Evolutionary conservation across 2,888 invertebrate genomes (phyloP), one percentile per base, ranked within the genome.

Genomic region (Dynastes maya): DNA sequence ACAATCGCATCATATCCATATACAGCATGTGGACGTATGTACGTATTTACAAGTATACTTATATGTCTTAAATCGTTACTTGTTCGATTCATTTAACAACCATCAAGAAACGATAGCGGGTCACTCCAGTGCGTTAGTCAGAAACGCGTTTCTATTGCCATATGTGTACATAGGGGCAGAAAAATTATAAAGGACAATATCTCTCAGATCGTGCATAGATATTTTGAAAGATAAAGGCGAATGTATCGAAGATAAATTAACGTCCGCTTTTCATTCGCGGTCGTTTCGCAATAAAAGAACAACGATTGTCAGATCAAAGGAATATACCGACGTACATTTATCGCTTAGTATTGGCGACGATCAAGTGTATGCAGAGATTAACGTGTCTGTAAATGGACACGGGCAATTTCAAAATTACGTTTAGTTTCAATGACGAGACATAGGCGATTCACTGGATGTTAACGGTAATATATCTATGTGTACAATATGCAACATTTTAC

Each of bases 251-350:
- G 55, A 32, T 51, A 29, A n/a, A 74, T 45, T 45, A 22, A 74
- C 32, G 71, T 16, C 71, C 37, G 55, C 58, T 37, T 71, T 58
- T 55, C 71, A 58, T 74, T 61, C 40, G 45, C 45, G 5, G 63
- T 61, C 45, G 45, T 74, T 74, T 74, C 61, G 45, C 72, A 74
- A 74, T 8, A 74, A 74, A 74, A 74, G 61, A 61, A 40, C 61
- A 49, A 58, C 27, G 45, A 45, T 58, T 74, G 40, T 49, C 61
- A 63, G 72, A 74, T 74, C 72, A 74, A 74, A 74, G 61, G 45
- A 63, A 49, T 61, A 74, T 74, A 22, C 72, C 72, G 72, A 61
- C 72, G 37, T 51, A 68, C 1, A 22, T 22, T 22, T 68, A 68
- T 51, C 27, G 51, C 29, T 49, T 68, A 53, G 9, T 68, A 49